Base-by-base conservation (phyloP, 2,113 vertebrate genomes). In the Cyprinus carpio region DNA sequence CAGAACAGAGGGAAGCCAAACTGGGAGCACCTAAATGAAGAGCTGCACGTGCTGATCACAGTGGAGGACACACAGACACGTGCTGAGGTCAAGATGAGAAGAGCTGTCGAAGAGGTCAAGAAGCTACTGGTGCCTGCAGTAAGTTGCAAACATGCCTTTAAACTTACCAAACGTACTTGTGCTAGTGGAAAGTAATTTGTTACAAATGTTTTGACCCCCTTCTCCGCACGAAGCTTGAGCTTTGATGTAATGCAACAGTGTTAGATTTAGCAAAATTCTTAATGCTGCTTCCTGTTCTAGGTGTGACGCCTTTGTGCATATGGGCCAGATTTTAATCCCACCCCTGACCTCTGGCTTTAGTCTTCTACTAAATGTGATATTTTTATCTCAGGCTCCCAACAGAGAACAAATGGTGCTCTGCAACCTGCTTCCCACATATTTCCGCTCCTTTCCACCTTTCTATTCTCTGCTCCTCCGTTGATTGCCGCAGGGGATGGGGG, bases 21-120 rank as follows among this genome's bases (percentile, higher is more conserved):
- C 92, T 96, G 95, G 95, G 95, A 96, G 89, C 95, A 96, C 89
- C 92, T 96, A 88, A 95, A 95, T 85, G 95, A 96, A 90, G 95
- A 96, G 78, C 93, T 96, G 67, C 95, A 96, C 49, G 95, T 96
- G 82, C 93, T 96, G 85, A 95, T 96, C 91, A 95, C 95, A 20
- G 95, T 96, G 86, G 95, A 96, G 89, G 95, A 96, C 90, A 95
- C 95, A 0, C 95, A 96, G 91, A 88, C 91, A 84, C 91, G 95
- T 88, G 95, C 95, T 0, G 95, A 95, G 91, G 91, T 95, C 89
- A 95, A 95, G 91, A 95, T 96, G 93, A 93, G 92, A 87, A 94
- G 95, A 93, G 95, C 95, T 0, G 93, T 95, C 83, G 94, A 95
- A 89, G 95, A 96, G 91, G 95, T 96, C 85, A 95, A 95, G 92